Base-by-base conservation (phyloP, 2,797 vertebrate species). In the Hapalemur alaotrensis region DNA sequence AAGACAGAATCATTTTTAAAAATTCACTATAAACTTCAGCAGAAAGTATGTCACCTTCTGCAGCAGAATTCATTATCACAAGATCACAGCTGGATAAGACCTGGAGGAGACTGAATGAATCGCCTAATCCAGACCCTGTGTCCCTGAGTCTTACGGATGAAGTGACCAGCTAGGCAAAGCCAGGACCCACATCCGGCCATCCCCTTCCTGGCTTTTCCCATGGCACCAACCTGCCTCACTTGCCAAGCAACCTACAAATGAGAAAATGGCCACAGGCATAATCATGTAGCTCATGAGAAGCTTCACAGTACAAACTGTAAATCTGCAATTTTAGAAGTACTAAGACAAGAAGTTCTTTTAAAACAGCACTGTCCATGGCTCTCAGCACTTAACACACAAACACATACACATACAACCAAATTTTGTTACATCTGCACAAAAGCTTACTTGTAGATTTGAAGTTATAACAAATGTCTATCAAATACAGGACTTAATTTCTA, bases 41-140 rank as follows among this genome's bases (percentile, higher is more conserved):
- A 95, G 79, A 88, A 80, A 85, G 84, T 61, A 69, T 46, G 95
- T 75, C 43, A 70, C 50, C 13, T 80, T 95, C 59, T 84, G 69
- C 13, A 43, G 23, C 35, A 86, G 61, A 93, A 86, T 12, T 78
- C 25, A 14, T 15, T 12, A 30, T 9, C 22, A 6, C 7, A 41
- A 88, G 92, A 75, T 32, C 41, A 75, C 32, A 43, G 79, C 32
- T 35, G 32, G 17, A 18, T 4, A 15, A 67, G 32, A 65, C 32
- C 10, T 28, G 7, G 43, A 35, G 2, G 13, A 89, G 41, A 83
- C 22, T 6, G 8, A 92, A 67, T 12, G 46, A 43, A 9, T 30
- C 52, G 15, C 43, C 17, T n/a, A 76, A 78, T 52, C 10, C 22
- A 11, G 70, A 54, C 17, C 28, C 57, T 50, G n/a, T 38, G 50